These are phyloP conservation scores for Dermatemys mawii DNA, from an alignment of 2,113 vertebrate genomes.

Conservation along the genomic window DNA sequence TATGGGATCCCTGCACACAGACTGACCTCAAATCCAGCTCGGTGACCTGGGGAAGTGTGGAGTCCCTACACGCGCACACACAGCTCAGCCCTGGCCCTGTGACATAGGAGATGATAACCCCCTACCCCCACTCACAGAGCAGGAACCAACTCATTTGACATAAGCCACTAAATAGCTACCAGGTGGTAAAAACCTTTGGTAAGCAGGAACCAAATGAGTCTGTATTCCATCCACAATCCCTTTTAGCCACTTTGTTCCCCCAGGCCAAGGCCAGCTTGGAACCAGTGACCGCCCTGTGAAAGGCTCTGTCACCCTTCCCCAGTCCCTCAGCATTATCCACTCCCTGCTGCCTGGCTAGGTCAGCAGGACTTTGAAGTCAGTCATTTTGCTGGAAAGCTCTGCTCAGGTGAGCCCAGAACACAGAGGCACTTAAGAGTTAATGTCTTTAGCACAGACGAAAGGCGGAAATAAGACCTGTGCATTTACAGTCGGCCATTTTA, in stretches of 20 bases:
- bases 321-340: neutral
- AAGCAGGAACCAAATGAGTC: constrained; percentile 35
- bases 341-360: constrained; percentile 19
- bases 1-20: neutral
- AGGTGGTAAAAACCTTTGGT: neutral
- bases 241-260: constrained; percentile 10
- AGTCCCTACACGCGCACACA: neutral
- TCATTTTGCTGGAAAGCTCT: constrained; percentile 9
- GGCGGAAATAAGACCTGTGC: neutral
- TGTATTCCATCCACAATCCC: neutral
- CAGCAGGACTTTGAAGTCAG: neutral
- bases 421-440: neutral
- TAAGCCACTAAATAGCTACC: neutral
- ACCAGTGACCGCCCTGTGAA: neutral
- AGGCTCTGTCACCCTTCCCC: constrained; percentile 28
- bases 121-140: neutral
- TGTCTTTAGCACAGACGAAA: neutral
- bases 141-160: neutral
- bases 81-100: neutral
- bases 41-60: fast-evolving
- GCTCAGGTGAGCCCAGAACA: neutral
- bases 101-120: neutral
- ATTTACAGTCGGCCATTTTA: constrained; percentile 33
- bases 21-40: neutral
- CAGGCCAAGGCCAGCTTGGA: neutral